Conservation (phyloP, 2,888 invertebrate species). For the Oscheius sp. region DNA sequence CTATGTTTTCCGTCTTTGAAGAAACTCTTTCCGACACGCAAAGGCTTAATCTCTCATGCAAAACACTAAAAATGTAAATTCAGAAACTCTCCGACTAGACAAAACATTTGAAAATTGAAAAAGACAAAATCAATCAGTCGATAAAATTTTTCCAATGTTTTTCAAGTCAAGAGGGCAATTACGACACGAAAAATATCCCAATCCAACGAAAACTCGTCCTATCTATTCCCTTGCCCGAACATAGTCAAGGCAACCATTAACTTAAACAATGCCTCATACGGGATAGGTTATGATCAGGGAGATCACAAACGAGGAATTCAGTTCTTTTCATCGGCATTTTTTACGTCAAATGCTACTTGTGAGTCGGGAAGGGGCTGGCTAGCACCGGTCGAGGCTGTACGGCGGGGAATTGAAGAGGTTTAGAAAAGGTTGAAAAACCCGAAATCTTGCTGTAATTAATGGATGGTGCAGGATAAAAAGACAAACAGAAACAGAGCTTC, state of each 20-base stretch:
- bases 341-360: neutral
- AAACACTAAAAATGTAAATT: too few species aligned
- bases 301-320: constrained; percentile 30
- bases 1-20: neutral
- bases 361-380: neutral
- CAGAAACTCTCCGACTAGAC: too few species aligned
- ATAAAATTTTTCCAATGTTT: too few species aligned
- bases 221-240: too few species aligned
- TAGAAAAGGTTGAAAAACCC: too few species aligned
- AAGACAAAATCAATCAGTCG: too few species aligned
- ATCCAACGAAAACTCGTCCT: neutral
- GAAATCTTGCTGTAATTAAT: too few species aligned
- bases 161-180: neutral
- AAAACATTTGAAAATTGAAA: too few species aligned
- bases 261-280: constrained; percentile 19
- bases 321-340: constrained; percentile 17
- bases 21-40: neutral
- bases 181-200: neutral
- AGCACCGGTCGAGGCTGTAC: neutral
- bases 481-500: too few species aligned
- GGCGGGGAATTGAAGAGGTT: constrained; percentile 7
- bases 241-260: too few species aligned
- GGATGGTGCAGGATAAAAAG: too few species aligned
- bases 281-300: constrained; percentile 27
- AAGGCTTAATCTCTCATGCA: too few species aligned